Percentiles rank a stretch among this genome's conserved stretches.
Conservation (phyloP, 2,113 vertebrate species). For the Antigone vipio region DNA sequence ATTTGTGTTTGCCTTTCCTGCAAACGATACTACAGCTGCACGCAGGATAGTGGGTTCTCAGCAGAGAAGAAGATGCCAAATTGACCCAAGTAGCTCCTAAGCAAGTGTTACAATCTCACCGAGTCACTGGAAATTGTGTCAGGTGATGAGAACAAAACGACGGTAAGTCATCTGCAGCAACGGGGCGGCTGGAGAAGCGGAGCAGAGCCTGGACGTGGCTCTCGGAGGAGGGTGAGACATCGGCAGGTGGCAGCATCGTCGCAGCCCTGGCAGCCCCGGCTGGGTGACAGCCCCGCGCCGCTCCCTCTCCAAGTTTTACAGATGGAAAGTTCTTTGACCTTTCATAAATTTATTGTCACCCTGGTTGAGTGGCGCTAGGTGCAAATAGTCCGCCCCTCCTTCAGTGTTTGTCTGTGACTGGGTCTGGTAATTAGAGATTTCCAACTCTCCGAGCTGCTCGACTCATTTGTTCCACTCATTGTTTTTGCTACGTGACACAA, state of each 20-base stretch:
- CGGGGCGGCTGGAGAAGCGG: accelerated
- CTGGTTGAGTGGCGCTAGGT: conserved; percentile 75
- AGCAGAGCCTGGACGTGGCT: too few species aligned
- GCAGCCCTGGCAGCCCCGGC: conserved; percentile 27
- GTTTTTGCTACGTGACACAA: conserved; percentile 71
- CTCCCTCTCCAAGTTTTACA: conserved; percentile 13
- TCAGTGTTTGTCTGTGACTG: conserved; percentile 69
- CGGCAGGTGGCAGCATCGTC: conserved; percentile 86
- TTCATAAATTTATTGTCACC: conserved; percentile 73
- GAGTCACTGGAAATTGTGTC: background rate
- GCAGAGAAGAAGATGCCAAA: background rate
- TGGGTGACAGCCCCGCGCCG: background rate
- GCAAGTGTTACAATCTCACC: background rate
- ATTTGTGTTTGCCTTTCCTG: background rate
- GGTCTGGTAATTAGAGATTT: conserved; percentile 78
- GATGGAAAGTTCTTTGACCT: conserved; percentile 77
- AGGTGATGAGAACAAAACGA: background rate
- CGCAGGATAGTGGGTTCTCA: accelerated
- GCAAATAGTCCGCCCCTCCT: conserved; percentile 65
- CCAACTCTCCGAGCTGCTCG: conserved; percentile 58
- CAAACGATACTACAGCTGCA: background rate
- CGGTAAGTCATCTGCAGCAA: accelerated
- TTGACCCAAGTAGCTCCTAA: background rate
- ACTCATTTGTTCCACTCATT: conserved; percentile 70
- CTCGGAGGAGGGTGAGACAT: background rate